Evolutionary conservation across 2,797 vertebrate genomes (phyloP), one percentile per base, ranked within the genome.

Genomic region (Botia almorhae): DNA sequence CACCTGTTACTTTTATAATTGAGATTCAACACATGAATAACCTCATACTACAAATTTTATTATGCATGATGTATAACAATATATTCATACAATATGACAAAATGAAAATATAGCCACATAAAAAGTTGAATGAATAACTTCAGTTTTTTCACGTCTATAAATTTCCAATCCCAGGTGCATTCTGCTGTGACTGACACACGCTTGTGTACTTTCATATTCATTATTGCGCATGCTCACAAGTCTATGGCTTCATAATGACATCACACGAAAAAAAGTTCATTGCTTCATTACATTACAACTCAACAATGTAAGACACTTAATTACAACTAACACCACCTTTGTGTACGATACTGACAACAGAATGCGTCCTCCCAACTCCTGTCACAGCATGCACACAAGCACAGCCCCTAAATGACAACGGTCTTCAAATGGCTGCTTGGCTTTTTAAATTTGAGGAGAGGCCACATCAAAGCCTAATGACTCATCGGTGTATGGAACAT

Each of bases 331-430:
- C 65, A 46, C 33, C 4, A 13, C 46, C 48, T 78, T 17, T 16
- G 33, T 65, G 11, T 21, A 55, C 10, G 60, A 80, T 73, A 80
- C 69, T 46, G 4, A 12, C 58, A 46, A 23, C 17, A 26, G 51
- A 77, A 51, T 16, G 23, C 26, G 33, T 6, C 29, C 77, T 67
- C 33, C 17, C 50, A 56, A 43, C 58, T 80, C 78, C 23, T 73
- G 78, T 58, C 60, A 2, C 48, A 65, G 50, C 78, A 67, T 58
- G 78, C 69, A 19, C 48, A 29, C 29, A 29, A 53, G 46, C 69
- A n/a, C n/a, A n/a, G n/a, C n/a, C n/a, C n/a, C n/a, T n/a, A n/a
- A n/a, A n/a, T n/a, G n/a, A n/a, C n/a, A n/a, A n/a, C n/a, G 3
- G 10, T 55, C 58, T 26, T 53, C 64, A 29, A 63, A 63, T 43